Percentiles rank a stretch among this genome's conserved stretches.
Conservation (phyloP, 2,888 invertebrate genomes). For the Nomada goodeniana region DNA sequence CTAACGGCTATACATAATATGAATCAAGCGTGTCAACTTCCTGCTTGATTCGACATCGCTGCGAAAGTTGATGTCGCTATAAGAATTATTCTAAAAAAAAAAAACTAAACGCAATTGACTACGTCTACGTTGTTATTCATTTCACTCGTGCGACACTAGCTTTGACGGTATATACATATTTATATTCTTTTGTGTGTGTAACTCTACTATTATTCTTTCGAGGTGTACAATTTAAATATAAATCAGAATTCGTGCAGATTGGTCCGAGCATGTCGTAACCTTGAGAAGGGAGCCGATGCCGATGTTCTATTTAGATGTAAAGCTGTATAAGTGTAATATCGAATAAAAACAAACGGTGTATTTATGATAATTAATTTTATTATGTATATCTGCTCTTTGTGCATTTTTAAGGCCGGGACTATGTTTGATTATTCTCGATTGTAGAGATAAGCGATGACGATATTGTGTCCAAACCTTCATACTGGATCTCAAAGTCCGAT, state of each 20-base stretch:
- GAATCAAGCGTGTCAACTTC: neutral
- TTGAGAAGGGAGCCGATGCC: too few species aligned
- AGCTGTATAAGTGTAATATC: neutral
- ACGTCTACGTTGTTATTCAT: too few species aligned
- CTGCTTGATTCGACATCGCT: neutral
- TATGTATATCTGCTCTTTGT: too few species aligned
- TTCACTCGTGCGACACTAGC: neutral
- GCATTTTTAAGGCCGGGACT: neutral
- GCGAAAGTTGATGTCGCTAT: too few species aligned
- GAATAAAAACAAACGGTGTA: neutral
- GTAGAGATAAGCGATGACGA: neutral
- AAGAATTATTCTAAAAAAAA: neutral
- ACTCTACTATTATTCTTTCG: neutral
- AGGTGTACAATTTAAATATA: neutral
- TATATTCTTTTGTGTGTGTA: neutral
- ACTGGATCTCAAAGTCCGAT: conserved; percentile 14
- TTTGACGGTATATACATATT: neutral
- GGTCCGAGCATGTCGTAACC: neutral
- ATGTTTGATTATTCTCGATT: neutral
- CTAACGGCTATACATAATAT: neutral
- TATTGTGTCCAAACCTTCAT: conserved; percentile 8
- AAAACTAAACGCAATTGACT: too few species aligned
- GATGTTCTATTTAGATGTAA: neutral
- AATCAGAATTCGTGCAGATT: neutral
- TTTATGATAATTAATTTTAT: neutral